Conservation (phyloP, 1,140 invertebrate species). For the Globodera ellingtonae region DNA sequence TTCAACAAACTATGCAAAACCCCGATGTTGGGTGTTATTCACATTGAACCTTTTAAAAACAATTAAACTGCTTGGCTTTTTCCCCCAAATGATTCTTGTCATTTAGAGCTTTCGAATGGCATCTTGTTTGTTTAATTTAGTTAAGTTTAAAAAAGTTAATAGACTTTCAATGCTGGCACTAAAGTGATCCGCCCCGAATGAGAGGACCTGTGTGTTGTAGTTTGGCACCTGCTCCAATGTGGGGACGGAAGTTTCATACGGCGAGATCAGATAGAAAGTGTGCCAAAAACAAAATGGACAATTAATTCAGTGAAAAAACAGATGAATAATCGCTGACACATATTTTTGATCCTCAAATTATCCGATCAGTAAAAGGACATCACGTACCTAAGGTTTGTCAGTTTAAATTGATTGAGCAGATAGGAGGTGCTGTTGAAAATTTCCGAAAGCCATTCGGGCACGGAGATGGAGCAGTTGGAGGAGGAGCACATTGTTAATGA, state of each 20-base stretch:
- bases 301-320: too few species aligned
- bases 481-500: too few species aligned
- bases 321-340: constrained; percentile 37
- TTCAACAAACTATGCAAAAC: too few species aligned
- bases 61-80: too few species aligned
- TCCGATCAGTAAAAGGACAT: too few species aligned
- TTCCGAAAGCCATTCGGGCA: constrained; percentile 35
- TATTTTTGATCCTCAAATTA: too few species aligned
- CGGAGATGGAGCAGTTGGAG: not conserved
- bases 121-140: too few species aligned
- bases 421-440: constrained; percentile 63
- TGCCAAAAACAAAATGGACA: not conserved
- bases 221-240: constrained; percentile 58
- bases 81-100: too few species aligned
- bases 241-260: not conserved
- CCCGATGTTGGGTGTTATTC: too few species aligned
- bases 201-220: constrained; percentile 60
- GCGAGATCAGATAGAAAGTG: constrained; percentile 7
- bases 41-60: too few species aligned
- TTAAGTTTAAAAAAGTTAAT: too few species aligned
- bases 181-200: not conserved
- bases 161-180: not conserved
- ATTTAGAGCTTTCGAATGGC: not conserved
- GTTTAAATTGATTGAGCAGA: constrained; percentile 50
- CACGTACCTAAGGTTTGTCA: constrained; percentile 53